Evolutionary conservation across 2,888 invertebrate genomes (phyloP).

Genomic region (Sabatieria punctata): DNA sequence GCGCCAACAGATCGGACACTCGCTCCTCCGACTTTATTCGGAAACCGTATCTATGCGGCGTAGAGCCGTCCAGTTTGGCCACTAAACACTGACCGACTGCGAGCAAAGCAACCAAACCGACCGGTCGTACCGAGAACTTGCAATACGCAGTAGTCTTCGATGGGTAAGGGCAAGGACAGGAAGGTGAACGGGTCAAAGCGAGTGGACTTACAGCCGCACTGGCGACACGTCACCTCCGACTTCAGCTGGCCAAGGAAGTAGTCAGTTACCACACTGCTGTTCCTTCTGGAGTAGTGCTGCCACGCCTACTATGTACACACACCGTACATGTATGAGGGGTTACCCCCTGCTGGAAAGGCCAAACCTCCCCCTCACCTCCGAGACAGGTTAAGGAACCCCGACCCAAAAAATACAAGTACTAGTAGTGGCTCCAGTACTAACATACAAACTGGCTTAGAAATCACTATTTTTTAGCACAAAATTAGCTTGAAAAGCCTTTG

Average conservation of each 20-base stretch:
- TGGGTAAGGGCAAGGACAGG: constrained; percentile 68
- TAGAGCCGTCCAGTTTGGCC: constrained; percentile 48
- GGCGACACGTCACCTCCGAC: constrained; percentile 63
- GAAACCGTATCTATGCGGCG: constrained; percentile 66
- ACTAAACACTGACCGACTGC: too few relatives aligned
- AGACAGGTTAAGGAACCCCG: too few relatives aligned
- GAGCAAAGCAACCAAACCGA: too few relatives aligned
- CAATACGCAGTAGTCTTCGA: constrained; percentile 62
- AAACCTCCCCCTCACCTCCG: too few relatives aligned
- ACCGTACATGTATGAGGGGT: background rate
- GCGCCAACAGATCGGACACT: constrained; percentile 55
- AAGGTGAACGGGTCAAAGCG: constrained; percentile 82
- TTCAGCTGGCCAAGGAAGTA: constrained; percentile 79
- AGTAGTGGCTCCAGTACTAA: too few relatives aligned
- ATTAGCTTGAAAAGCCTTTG: too few relatives aligned
- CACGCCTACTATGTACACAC: constrained; percentile 46
- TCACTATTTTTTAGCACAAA: too few relatives aligned
- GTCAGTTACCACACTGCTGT: constrained; percentile 71
- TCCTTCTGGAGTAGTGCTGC: constrained; percentile 60
- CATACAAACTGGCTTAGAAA: too few relatives aligned
- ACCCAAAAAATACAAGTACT: too few relatives aligned
- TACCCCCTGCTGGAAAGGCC: too few relatives aligned
- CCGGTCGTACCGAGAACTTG: constrained; percentile 50
- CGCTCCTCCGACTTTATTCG: constrained; percentile 64
- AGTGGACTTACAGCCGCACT: constrained; percentile 64